phyloP scores from a whole-genome alignment of 1,140 invertebrate species.

The Drosophila funebris region DNA sequence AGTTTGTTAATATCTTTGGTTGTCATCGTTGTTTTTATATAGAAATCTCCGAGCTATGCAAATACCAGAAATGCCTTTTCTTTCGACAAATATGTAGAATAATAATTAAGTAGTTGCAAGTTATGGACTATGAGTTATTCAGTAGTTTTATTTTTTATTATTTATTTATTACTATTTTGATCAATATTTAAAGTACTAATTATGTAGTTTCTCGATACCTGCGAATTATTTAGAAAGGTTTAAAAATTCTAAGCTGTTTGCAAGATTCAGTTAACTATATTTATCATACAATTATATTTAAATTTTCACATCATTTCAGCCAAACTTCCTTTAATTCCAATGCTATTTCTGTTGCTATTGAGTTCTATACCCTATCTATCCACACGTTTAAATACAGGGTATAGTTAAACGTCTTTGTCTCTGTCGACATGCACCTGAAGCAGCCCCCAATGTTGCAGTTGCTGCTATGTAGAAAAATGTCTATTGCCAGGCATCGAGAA shows the following conservation, averaged over 20 bases:
- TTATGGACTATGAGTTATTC: background rate
- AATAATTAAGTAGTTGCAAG: background rate
- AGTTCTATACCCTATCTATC: background rate
- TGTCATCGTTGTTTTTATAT: constrained; percentile 50
- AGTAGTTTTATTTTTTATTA: background rate
- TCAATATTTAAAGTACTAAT: no score
- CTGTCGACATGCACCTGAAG: constrained; percentile 57
- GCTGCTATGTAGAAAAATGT: constrained; percentile 22
- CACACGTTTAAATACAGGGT: background rate
- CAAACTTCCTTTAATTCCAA: no score
- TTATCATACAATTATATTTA: no score
- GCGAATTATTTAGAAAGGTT: no score
- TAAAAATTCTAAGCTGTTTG: no score
- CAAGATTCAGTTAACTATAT: no score
- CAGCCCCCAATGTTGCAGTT: constrained; percentile 6
- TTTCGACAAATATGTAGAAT: background rate
- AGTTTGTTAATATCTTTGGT: constrained; percentile 50
- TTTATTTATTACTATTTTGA: background rate
- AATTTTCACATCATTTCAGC: no score
- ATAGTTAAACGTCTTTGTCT: background rate
- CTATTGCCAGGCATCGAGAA: constrained; percentile 46
- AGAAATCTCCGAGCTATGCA: constrained; percentile 47
- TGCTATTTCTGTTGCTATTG: background rate
- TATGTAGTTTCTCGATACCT: no score
- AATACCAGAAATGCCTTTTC: constrained; percentile 56